Percentiles rank a stretch among this genome's conserved stretches.
phyloP scores from a whole-genome alignment of 2,113 vertebrate species.

The Montifringilla adamsi region DNA sequence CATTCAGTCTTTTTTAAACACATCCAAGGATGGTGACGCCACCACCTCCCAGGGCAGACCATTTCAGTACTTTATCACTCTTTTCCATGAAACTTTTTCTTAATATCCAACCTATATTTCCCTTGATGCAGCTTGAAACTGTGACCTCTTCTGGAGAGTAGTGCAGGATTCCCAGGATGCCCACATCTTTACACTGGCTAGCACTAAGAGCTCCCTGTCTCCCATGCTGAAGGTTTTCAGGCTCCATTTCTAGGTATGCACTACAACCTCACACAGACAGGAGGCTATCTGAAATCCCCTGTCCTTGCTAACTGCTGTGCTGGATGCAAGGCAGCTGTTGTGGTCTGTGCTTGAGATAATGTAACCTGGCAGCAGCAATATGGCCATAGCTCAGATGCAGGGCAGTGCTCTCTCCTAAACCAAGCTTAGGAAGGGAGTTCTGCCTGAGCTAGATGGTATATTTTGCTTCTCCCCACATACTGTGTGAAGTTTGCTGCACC shows the following conservation, averaged over 20 bases:
- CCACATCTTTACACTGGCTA: background rate
- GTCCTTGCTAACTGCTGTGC: background rate
- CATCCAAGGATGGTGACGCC: too few relatives aligned
- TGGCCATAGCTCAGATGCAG: background rate
- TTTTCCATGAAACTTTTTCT: too few relatives aligned
- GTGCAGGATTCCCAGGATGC: background rate
- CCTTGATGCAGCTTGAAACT: too few relatives aligned
- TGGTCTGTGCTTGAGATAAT: background rate
- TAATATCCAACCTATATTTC: too few relatives aligned
- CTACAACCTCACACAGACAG: background rate
- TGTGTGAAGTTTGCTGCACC: background rate
- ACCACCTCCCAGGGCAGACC: too few relatives aligned
- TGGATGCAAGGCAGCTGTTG: background rate
- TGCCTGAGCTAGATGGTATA: background rate
- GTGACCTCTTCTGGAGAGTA: background rate
- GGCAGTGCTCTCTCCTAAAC: background rate
- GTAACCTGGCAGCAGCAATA: constrained; percentile 5
- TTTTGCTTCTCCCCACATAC: background rate
- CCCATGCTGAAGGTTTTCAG: background rate
- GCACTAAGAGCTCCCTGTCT: background rate
- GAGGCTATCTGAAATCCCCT: background rate
- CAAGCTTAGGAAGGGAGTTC: background rate
- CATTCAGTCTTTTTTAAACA: too few relatives aligned
- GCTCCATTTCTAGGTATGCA: background rate
- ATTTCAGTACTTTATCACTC: too few relatives aligned